Conservation (phyloP, 2,797 vertebrate genomes). For the Garrulus glandarius region DNA sequence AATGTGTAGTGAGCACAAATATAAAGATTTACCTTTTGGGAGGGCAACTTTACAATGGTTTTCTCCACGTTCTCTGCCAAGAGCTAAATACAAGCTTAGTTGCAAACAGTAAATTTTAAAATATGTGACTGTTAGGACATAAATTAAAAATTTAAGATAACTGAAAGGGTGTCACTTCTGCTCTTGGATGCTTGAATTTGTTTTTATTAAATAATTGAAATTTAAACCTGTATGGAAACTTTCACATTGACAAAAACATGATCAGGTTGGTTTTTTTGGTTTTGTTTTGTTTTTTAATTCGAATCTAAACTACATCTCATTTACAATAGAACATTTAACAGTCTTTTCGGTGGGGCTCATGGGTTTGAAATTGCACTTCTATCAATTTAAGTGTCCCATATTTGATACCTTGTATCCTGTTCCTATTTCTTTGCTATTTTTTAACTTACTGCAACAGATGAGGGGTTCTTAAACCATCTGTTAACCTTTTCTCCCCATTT, state of each 20-base stretch:
- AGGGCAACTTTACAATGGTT: background rate
- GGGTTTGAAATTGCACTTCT: constrained; percentile 77
- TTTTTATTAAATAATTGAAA: background rate
- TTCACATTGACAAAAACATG: background rate
- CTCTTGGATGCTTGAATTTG: background rate
- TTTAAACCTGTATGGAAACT: constrained; percentile 8
- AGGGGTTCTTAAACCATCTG: constrained; percentile 89
- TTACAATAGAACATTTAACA: constrained; percentile 83
- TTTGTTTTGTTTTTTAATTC: background rate
- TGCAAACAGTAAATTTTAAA: background rate
- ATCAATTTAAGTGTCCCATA: constrained; percentile 80
- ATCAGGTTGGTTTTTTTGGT: background rate
- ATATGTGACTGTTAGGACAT: background rate
- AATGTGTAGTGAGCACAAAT: background rate
- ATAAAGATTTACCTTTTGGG: background rate
- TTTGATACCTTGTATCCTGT: constrained; percentile 85
- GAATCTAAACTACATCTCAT: constrained; percentile 66
- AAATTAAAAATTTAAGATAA: background rate
- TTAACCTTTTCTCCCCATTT: constrained; percentile 82
- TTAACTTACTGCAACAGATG: constrained; percentile 85
- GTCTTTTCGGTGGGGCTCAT: constrained; percentile 79
- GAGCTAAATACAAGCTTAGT: background rate
- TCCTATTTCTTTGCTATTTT: constrained; percentile 84
- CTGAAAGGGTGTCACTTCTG: background rate
- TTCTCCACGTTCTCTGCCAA: background rate